A percentile compares a stretch with the other conserved stretches of the same genome.
Conservation (phyloP, 2,888 invertebrate genomes). For the Junonia oenone region DNA sequence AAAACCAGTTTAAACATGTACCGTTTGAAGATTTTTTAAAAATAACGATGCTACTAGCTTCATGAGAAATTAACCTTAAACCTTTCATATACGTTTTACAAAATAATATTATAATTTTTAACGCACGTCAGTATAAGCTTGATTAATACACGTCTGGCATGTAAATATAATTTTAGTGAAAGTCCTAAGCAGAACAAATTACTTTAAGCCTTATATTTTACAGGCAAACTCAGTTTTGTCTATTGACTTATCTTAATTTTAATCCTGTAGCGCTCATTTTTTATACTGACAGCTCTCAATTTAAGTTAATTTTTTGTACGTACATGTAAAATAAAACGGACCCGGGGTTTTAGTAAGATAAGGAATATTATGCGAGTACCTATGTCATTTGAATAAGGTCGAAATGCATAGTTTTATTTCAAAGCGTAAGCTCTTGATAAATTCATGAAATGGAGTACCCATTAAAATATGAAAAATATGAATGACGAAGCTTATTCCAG, state of each 20-base stretch:
- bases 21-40: too few species aligned
- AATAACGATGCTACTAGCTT: not conserved
- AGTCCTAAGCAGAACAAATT: slow-evolving; percentile 2
- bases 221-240: not conserved
- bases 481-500: too few species aligned
- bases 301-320: not conserved
- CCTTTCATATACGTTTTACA: not conserved
- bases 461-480: too few species aligned
- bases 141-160: slow-evolving; percentile 6
- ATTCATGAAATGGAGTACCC: too few species aligned
- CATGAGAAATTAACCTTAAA: not conserved
- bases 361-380: not conserved
- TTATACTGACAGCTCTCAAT: not conserved
- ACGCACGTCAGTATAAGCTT: not conserved
- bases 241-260: not conserved
- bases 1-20: too few species aligned
- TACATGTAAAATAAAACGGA: not conserved
- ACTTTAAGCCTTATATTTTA: not conserved
- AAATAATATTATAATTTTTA: not conserved
- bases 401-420: too few species aligned
- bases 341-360: not conserved
- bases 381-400: too few species aligned
- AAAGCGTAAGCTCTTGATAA: too few species aligned
- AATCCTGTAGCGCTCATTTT: not conserved
- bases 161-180: not conserved